Evolutionary conservation across 2,797 vertebrate species (phyloP), one percentile per base, ranked within the genome.

Genomic region (Hylomyscus alleni): DNA sequence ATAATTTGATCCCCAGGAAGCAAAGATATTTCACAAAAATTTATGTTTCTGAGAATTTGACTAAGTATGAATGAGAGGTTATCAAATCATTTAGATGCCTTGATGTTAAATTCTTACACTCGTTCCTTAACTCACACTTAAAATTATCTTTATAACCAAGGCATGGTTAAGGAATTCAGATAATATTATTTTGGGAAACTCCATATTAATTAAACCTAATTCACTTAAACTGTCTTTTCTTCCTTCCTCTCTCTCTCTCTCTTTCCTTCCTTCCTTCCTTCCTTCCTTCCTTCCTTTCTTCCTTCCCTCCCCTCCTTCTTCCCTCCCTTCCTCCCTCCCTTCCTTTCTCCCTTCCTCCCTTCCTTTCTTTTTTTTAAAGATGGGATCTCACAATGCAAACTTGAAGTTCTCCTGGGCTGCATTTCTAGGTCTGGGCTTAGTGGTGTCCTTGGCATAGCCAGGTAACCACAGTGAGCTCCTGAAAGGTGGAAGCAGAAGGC

Each of bases 21-120:
- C 62, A 93, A 96, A 82, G 75, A 29, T 86, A 93, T 56, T 82
- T 91, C n/a, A 81, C 56, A 89, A 54, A 90, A 15, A 89, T 94
- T 97, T 54, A 54, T 91, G 65, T 87, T 94, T 96, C 73, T 3
- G 94, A 88, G 58, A 89, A 89, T 94, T 89, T 47, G 72, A 14
- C 65, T 54, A 40, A 93, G 17, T n/a, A 3, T 89, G 37, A 95
- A 26, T 85, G 58, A 84, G 67, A 94, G 24, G 7, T 88, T 95
- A 92, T 50, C 17, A 81, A 11, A 77, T 96, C 47, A 54, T 52
- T 73, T 85, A 95, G 26, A 20, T 50, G 26, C 37, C 11, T 37
- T 94, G 75, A 87, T n/a, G 44, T 76, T 90, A 85, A 95, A 90
- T 94, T 44, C 24, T 95, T 82, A 93, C 0, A 8, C 60, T 65